These are phyloP conservation scores for Campaea margaritaria DNA, from an alignment of 2,888 invertebrate species.

Conservation along the genomic window DNA sequence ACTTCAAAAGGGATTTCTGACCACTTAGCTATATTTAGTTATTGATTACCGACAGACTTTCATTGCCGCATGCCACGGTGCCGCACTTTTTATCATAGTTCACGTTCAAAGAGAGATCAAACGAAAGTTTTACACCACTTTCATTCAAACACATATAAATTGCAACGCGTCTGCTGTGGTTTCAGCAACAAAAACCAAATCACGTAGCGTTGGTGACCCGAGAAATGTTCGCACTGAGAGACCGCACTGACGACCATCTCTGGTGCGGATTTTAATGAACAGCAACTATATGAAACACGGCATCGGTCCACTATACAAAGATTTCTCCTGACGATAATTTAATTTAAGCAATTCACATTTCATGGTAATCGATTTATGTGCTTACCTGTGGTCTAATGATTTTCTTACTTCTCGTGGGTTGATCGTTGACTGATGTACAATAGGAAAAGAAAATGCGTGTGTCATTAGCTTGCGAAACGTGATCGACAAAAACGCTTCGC, in stretches of 20 bases:
- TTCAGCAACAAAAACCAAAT: conserved; percentile 58
- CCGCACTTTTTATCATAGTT: conserved; percentile 40
- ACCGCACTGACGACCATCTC: conserved; percentile 47
- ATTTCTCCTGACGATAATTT: conserved; percentile 60
- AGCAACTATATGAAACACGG: conserved; percentile 51
- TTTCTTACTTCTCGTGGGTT: conserved; percentile 13
- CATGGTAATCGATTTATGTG: conserved; percentile 16
- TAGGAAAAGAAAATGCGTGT: conserved; percentile 15
- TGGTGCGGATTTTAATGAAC: conserved; percentile 54
- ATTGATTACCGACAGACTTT: conserved; percentile 50
- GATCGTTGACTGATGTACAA: conserved; percentile 2
- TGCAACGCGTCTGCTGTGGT: conserved; percentile 49
- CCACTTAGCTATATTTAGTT: conserved; percentile 54
- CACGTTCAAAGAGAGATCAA: conserved; percentile 48
- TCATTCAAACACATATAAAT: conserved; percentile 59
- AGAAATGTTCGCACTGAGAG: conserved; percentile 51
- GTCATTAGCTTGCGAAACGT: conserved; percentile 22
- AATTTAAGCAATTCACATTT: conserved; percentile 10
- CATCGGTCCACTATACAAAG: conserved; percentile 55
- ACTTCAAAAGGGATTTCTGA: conserved; percentile 57
- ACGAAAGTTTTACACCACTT: conserved; percentile 58
- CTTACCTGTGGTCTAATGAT: not conserved
- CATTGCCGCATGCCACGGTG: conserved; percentile 65
- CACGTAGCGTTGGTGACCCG: conserved; percentile 67
- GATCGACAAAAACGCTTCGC: conserved; percentile 9